Percentiles rank a stretch among this genome's conserved stretches.
Evolutionary conservation across 1,140 invertebrate genomes (phyloP).

Genomic region (Diploscapter pachys): DNA sequence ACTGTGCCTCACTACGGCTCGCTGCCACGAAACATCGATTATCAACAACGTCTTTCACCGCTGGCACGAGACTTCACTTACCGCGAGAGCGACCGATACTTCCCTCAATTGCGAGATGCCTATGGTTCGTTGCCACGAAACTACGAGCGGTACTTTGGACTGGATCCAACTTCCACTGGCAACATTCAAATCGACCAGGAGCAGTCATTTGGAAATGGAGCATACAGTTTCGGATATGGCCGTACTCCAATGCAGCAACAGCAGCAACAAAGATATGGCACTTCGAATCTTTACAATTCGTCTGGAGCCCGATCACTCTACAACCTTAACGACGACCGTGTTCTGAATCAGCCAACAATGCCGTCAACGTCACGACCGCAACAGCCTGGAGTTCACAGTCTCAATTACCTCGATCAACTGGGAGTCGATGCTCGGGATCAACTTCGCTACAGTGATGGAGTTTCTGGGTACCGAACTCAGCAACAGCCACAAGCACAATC

Average conservation of each 20-base stretch:
- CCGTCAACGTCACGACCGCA: too few relatives aligned
- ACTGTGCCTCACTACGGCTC: slow-evolving; percentile 42
- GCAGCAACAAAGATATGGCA: slow-evolving; percentile 6
- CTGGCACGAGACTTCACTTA: slow-evolving; percentile 38
- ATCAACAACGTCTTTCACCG: slow-evolving; percentile 25
- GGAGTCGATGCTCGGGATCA: slow-evolving; percentile 2
- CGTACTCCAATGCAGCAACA: slow-evolving; percentile 15
- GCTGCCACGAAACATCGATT: slow-evolving; percentile 41
- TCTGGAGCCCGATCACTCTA: not conserved
- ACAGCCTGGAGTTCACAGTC: not conserved
- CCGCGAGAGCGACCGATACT: slow-evolving; percentile 14
- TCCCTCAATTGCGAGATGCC: slow-evolving; percentile 23
- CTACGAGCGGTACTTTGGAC: slow-evolving; percentile 42
- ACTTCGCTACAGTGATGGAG: too few relatives aligned
- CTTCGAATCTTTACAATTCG: slow-evolving; percentile 11
- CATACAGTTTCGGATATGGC: slow-evolving; percentile 16
- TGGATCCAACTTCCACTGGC: slow-evolving; percentile 9
- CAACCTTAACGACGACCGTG: not conserved
- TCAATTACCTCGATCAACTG: slow-evolving; percentile 23
- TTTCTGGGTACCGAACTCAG: not conserved
- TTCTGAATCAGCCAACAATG: too few relatives aligned
- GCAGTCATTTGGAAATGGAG: slow-evolving; percentile 29
- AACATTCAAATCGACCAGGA: slow-evolving; percentile 35
- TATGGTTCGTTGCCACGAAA: slow-evolving; percentile 56
- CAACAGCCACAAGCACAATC: not conserved